Percentiles rank a stretch among this genome's conserved stretches.
Conservation (phyloP, 2,797 vertebrate genomes). For the Darevskia mixta region DNA sequence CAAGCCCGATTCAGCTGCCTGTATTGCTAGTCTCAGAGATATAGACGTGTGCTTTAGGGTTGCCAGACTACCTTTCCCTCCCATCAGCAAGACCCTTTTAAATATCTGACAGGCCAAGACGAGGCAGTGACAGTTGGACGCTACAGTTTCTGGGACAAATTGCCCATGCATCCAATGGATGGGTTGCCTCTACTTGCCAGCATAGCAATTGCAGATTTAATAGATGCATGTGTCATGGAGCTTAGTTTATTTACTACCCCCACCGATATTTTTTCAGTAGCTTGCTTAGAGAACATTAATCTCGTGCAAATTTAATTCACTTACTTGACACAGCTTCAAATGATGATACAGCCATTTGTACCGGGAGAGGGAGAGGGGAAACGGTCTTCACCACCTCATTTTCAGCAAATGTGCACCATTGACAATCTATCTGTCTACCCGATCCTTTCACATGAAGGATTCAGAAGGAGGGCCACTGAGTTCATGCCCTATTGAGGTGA, state of each 20-base stretch:
- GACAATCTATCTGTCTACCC: no score
- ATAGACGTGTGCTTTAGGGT: background rate
- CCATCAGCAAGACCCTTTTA: background rate
- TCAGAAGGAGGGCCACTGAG: no score
- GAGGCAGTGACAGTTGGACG: background rate
- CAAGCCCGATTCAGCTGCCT: background rate
- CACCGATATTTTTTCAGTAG: slow-evolving; percentile 43
- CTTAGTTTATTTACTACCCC: slow-evolving; percentile 51
- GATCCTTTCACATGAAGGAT: no score
- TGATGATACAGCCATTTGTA: slow-evolving; percentile 40
- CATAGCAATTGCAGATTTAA: slow-evolving; percentile 26
- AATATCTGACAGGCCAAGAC: background rate
- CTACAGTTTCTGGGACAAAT: slow-evolving; percentile 9
- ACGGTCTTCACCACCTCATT: background rate
- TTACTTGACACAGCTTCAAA: slow-evolving; percentile 49
- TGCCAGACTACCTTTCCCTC: background rate
- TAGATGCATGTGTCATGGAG: slow-evolving; percentile 1
- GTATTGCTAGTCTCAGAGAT: background rate
- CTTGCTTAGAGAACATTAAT: slow-evolving; percentile 53
- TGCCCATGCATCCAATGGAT: slow-evolving; percentile 3
- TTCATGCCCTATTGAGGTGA: no score
- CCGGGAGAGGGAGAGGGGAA: background rate
- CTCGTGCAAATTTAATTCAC: slow-evolving; percentile 42
- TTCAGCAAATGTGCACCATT: slow-evolving; percentile 23
- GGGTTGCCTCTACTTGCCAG: slow-evolving; percentile 7